Conservation (phyloP, 2,888 invertebrate genomes). For the Sarcophaga rosellei region DNA sequence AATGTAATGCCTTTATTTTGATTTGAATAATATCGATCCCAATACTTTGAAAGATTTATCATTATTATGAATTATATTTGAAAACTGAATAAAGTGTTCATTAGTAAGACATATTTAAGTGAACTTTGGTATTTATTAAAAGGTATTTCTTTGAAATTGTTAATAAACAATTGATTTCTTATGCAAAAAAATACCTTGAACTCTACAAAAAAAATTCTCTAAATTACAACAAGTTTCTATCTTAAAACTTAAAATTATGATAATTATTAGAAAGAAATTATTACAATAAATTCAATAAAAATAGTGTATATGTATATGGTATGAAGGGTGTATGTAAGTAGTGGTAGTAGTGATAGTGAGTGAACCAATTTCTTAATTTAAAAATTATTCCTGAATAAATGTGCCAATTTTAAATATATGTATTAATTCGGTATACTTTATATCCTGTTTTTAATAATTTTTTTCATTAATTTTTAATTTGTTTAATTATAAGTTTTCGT, state of each 20-base stretch:
- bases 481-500: conserved; percentile 48
- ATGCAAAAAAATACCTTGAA: conserved; percentile 21
- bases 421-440: conserved; percentile 77
- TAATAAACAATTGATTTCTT: not conserved
- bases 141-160: conserved; percentile 34
- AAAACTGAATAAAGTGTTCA: not conserved
- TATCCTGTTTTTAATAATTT: conserved; percentile 73
- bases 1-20: no score
- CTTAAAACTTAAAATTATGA: not conserved
- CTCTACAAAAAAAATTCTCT: conserved; percentile 45
- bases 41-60: no score
- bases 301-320: not conserved
- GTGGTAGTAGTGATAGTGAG: not conserved
- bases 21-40: no score
- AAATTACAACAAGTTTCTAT: conserved; percentile 33
- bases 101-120: conserved; percentile 34
- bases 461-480: conserved; percentile 49
- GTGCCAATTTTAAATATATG: conserved; percentile 62
- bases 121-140: conserved; percentile 57
- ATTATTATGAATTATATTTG: not conserved
- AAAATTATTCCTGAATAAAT: conserved; percentile 15
- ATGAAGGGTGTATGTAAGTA: no score
- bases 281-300: conserved; percentile 18
- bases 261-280: not conserved
- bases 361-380: not conserved